These are phyloP conservation scores for fruit fly (Drosophila melanogaster) DNA, from an alignment of 1,140 invertebrate genomes.

Conservation along the genomic window Release_6_plus_ISO1_MT NC_004354.4:9822001-9822500, in stretches of 20 bases:
- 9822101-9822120: conserved; percentile 71
- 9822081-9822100: conserved; percentile 59
- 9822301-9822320: background rate
- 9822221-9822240: background rate
- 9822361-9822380: background rate
- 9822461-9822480: conserved; percentile 11
- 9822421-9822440: conserved; percentile 31
- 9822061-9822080: conserved; percentile 6
- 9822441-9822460: conserved; percentile 25
- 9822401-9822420: background rate
- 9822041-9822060: background rate
- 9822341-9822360: no score
- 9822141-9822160: conserved; percentile 5
- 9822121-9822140: conserved; percentile 60
- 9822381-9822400: background rate
- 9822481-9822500: conserved; percentile 41
- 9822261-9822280: background rate
- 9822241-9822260: background rate
- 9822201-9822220: conserved; percentile 34
- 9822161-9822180: conserved; percentile 1
- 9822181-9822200: conserved; percentile 30
- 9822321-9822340: background rate
- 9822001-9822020: conserved; percentile 44
- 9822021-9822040: conserved; percentile 10
- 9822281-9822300: background rate